Evolutionary conservation across 1,140 invertebrate genomes (phyloP).

Genomic region (Gryllus bimaculatus): DNA sequence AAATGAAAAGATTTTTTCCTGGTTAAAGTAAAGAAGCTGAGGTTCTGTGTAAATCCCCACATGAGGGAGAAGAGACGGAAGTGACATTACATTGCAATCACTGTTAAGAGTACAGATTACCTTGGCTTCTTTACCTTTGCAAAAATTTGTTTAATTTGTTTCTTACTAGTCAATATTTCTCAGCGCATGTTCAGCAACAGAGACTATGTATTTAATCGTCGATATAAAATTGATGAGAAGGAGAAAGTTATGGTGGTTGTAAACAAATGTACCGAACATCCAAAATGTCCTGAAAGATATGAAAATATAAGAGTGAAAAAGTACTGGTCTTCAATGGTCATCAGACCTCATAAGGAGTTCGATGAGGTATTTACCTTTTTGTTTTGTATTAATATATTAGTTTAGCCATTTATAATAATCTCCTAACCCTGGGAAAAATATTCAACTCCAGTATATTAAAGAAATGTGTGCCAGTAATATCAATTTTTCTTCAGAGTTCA

Average conservation of each 20-base stretch:
- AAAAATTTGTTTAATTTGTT: not conserved
- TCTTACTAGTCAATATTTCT: slow-evolving; percentile 15
- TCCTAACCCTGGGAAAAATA: too few relatives aligned
- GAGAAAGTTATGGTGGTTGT: slow-evolving; percentile 48
- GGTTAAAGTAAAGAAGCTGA: too few relatives aligned
- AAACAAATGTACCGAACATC: slow-evolving; percentile 50
- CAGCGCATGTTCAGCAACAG: slow-evolving; percentile 73
- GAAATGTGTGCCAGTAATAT: too few relatives aligned
- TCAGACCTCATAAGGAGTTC: slow-evolving; percentile 53
- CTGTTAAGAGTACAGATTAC: slow-evolving; percentile 8
- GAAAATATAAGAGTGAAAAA: slow-evolving; percentile 58
- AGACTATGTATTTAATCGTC: slow-evolving; percentile 75
- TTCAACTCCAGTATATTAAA: too few relatives aligned
- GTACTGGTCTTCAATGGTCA: slow-evolving; percentile 81
- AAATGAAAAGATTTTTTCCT: too few relatives aligned
- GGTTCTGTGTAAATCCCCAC: too few relatives aligned
- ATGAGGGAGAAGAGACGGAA: too few relatives aligned
- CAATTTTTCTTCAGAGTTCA: too few relatives aligned
- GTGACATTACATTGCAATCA: not conserved
- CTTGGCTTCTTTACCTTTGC: not conserved
- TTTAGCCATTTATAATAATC: too few relatives aligned
- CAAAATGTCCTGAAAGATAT: slow-evolving; percentile 43
- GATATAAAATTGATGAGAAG: slow-evolving; percentile 50
- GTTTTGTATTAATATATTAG: too few relatives aligned
- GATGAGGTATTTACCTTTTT: slow-evolving; percentile 36